A percentile compares a stretch with the other conserved stretches of the same genome.
phyloP scores from a whole-genome alignment of 2,888 invertebrate genomes.

The Leptura quadrifasciata region DNA sequence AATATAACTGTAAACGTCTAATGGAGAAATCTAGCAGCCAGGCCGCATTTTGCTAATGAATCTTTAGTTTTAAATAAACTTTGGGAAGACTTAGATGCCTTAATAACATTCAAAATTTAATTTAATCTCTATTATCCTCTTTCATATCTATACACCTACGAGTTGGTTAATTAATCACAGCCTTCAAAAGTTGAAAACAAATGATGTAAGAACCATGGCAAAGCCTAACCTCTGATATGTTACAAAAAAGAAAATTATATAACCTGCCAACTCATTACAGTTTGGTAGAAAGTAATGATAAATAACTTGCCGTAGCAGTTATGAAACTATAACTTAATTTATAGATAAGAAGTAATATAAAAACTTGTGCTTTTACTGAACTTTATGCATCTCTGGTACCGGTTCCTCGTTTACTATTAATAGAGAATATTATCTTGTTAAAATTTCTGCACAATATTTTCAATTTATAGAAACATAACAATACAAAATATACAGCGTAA shows the following conservation, averaged over 20 bases:
- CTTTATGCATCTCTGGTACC: background rate
- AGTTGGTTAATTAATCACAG: slow-evolving; percentile 38
- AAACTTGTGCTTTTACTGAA: background rate
- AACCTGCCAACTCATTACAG: background rate
- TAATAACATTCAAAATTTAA: slow-evolving; percentile 31
- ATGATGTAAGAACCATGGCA: slow-evolving; percentile 27
- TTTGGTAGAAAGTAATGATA: background rate
- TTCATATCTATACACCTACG: slow-evolving; percentile 36
- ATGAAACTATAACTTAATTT: background rate
- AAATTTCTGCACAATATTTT: too few species aligned
- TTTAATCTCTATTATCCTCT: slow-evolving; percentile 28
- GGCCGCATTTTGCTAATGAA: background rate
- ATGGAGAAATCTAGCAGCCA: background rate
- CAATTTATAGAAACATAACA: too few species aligned
- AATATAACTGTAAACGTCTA: background rate
- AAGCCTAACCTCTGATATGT: slow-evolving; percentile 3
- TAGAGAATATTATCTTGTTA: too few species aligned
- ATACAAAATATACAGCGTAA: too few species aligned
- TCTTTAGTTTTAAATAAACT: slow-evolving; percentile 25
- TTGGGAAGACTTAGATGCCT: slow-evolving; percentile 17
- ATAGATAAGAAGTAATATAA: background rate
- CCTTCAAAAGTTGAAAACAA: slow-evolving; percentile 18
- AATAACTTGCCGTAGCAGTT: background rate
- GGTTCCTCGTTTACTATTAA: too few species aligned
- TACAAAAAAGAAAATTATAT: slow-evolving; percentile 1